Base-by-base conservation (phyloP, 2,797 vertebrate genomes). In the Silurus aristotelis region DNA sequence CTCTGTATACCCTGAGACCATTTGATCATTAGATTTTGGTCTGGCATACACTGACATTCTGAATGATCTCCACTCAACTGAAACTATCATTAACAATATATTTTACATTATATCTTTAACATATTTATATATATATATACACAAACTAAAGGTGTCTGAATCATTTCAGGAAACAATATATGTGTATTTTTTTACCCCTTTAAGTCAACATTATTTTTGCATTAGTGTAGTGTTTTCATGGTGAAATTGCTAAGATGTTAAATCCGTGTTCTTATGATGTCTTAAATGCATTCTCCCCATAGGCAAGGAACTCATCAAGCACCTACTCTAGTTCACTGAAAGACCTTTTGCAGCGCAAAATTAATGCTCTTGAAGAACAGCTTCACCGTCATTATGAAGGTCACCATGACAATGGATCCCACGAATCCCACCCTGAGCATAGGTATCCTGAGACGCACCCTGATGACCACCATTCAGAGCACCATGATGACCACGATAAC, bases 331-430 rank as follows among this genome's bases (percentile, higher is more conserved):
- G 92, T 83, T 95, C 95, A n/a, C 89, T 96, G 82, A 93, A 93
- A 60, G 95, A 96, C 77, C 95, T 96, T 58, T 93, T 97, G 38
- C 95, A 96, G 89, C 91, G 95, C 76, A 96, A 95, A 89, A 96
- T 96, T 80, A 95, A 88, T 12, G 92, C 93, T 17, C 89, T 97
- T 64, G 95, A 97, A 91, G 94, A 95, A 73, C 96, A 96, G 91
- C 92, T 96, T 17, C 94, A 93, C 43, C 91, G 89, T 67, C 92
- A 93, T 85, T 86, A 94, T 78, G 84, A 83, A 27, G 68, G 63
- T 79, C 67, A 88, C 43, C 86, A 89, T 46, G 60, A 67, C 48
- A 20, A 85, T 12, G 90, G 83, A n/a, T 88, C 88, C 61, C 87
- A 89, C 0, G 68, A 81, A 17, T 84, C 85, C 27, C 82, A 85